phyloP scores from a whole-genome alignment of 2,797 vertebrate species.

The Thaleichthys pacificus region DNA sequence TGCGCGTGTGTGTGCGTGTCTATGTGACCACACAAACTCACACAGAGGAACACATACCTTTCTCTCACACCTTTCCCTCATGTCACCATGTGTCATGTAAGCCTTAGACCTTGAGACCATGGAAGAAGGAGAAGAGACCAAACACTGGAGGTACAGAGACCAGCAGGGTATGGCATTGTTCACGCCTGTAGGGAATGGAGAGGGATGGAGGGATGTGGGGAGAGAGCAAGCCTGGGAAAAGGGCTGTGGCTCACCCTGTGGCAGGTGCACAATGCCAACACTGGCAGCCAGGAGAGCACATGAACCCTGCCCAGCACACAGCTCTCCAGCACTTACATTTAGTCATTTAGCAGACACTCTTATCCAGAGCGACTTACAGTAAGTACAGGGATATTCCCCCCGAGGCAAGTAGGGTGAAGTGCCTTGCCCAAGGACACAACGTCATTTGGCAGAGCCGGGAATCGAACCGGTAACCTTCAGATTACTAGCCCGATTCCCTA shows the following conservation, averaged over 20 bases:
- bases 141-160: conserved; percentile 88
- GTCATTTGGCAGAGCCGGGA: no score
- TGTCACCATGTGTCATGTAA: conserved; percentile 89
- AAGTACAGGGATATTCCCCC: no score
- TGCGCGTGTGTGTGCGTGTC: no score
- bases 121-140: conserved; percentile 89
- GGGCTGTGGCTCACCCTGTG: conserved; percentile 74
- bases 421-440: no score
- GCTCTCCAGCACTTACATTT: conserved; percentile 71
- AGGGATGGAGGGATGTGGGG: not conserved
- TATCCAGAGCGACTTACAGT: no score
- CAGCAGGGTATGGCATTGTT: conserved; percentile 81
- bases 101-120: conserved; percentile 86
- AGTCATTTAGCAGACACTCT: no score
- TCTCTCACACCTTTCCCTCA: no score
- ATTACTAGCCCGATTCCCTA: no score
- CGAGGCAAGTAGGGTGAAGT: no score
- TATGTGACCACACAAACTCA: conserved; percentile 69
- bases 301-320: conserved; percentile 75
- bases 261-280: conserved; percentile 73
- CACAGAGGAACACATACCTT: conserved; percentile 68
- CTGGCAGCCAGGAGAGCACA: conserved; percentile 85
- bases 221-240: not conserved
- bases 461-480: no score
- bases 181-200: conserved; percentile 71